Conservation (phyloP, 2,888 invertebrate genomes). For the Aspidiotus destructor region DNA sequence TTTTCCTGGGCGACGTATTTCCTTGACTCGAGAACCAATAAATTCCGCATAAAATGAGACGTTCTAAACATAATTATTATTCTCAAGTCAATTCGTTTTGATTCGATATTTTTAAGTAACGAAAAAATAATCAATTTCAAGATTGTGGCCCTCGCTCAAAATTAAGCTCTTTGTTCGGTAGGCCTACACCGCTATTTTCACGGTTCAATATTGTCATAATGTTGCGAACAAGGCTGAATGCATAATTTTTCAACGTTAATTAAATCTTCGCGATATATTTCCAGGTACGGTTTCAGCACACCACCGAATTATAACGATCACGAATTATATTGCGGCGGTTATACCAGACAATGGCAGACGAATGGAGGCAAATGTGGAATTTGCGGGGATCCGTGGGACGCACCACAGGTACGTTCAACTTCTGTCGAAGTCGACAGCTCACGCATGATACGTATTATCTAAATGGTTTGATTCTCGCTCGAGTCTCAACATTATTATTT, state of each 20-base stretch:
- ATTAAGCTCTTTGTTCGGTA: too few species aligned
- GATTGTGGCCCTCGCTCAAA: too few species aligned
- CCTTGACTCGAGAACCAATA: too few species aligned
- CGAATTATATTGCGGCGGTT: constrained; percentile 79
- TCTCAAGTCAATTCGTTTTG: background rate
- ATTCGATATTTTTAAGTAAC: background rate
- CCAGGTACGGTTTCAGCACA: constrained; percentile 70
- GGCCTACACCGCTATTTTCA: too few species aligned
- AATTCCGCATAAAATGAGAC: too few species aligned
- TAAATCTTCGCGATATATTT: background rate
- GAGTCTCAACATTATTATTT: too few species aligned
- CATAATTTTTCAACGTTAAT: too few species aligned
- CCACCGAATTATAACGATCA: constrained; percentile 84
- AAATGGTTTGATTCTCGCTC: too few species aligned
- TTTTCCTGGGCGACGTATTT: too few species aligned
- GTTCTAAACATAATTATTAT: too few species aligned
- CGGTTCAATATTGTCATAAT: too few species aligned
- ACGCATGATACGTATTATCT: constrained; percentile 45
- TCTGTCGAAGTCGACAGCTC: constrained; percentile 53
- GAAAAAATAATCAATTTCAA: background rate
- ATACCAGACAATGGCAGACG: constrained; percentile 67
- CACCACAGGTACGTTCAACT: constrained; percentile 38
- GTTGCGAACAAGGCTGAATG: too few species aligned
- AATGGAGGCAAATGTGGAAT: constrained; percentile 79
- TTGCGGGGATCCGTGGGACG: constrained; percentile 77